A percentile compares a stretch with the other conserved stretches of the same genome.
Conservation (phyloP, 2,888 invertebrate genomes). For the Parnassius mnemosyne region DNA sequence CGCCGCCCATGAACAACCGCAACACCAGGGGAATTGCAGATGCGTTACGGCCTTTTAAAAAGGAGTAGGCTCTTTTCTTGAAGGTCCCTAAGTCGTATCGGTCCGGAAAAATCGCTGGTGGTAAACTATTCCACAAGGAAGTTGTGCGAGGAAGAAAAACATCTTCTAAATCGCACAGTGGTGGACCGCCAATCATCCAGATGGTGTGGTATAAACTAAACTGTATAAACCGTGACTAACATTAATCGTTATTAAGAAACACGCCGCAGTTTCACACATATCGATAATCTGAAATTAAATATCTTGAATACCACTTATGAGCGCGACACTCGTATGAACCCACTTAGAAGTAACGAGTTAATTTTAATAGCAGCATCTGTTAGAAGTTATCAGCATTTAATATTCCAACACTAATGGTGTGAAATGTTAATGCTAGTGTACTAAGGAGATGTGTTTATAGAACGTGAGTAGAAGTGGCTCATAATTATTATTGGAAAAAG, state of each 20-base stretch:
- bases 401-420: slow-evolving; percentile 8
- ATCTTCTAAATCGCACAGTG: too few relatives aligned
- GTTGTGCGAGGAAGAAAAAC: too few relatives aligned
- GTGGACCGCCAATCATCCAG: too few relatives aligned
- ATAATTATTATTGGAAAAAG: neutral
- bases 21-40: too few relatives aligned
- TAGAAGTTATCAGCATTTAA: slow-evolving; percentile 18
- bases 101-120: too few relatives aligned
- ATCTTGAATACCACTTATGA: slow-evolving; percentile 23
- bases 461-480: slow-evolving; percentile 13
- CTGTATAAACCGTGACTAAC: neutral
- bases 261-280: neutral
- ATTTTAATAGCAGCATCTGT: slow-evolving; percentile 21
- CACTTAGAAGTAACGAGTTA: slow-evolving; percentile 10
- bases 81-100: too few relatives aligned
- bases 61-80: too few relatives aligned
- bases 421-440: slow-evolving; percentile 9
- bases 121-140: too few relatives aligned
- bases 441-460: slow-evolving; percentile 12
- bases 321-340: slow-evolving; percentile 7
- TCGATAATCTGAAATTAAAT: slow-evolving; percentile 18
- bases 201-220: too few relatives aligned
- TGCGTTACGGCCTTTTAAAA: too few relatives aligned
- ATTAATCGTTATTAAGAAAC: slow-evolving; percentile 5
- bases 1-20: too few relatives aligned